Percentiles rank a stretch among this genome's conserved stretches.
Conservation (phyloP, 2,113 vertebrate species). For the Neogobius melanostomus region DNA sequence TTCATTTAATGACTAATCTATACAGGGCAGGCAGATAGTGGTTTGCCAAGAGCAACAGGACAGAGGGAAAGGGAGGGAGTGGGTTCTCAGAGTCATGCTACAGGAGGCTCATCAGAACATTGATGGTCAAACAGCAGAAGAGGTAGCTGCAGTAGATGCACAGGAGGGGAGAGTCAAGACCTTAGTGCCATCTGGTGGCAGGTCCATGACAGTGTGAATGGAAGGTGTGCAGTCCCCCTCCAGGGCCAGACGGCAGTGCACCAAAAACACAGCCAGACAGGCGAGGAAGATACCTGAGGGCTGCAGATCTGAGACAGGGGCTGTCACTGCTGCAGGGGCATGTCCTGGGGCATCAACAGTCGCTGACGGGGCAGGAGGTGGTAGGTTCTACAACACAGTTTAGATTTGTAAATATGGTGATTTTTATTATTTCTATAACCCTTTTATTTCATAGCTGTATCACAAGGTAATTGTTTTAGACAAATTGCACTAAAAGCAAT, state of each 20-base stretch:
- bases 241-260: constrained; percentile 54
- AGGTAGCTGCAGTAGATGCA: constrained; percentile 84
- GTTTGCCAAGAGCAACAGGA: constrained; percentile 24
- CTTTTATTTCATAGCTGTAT: no score
- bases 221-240: constrained; percentile 77
- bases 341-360: constrained; percentile 77
- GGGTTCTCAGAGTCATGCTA: constrained; percentile 67
- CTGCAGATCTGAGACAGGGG: constrained; percentile 77
- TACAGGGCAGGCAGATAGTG: constrained; percentile 27
- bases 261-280: constrained; percentile 79
- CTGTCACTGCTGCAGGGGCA: constrained; percentile 47
- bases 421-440: neutral
- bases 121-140: constrained; percentile 80
- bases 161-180: constrained; percentile 92
- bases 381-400: constrained; percentile 77
- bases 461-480: no score
- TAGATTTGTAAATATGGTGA: neutral
- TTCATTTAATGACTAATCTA: neutral
- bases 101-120: constrained; percentile 72
- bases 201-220: constrained; percentile 81
- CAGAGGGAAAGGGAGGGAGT: constrained; percentile 12
- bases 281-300: constrained; percentile 93
- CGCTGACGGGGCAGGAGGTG: constrained; percentile 63
- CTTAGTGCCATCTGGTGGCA: constrained; percentile 87
- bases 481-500: no score